Evolutionary conservation across 2,888 invertebrate species (phyloP), one percentile per base, ranked within the genome.

Genomic region (Platypus cylindrus): DNA sequence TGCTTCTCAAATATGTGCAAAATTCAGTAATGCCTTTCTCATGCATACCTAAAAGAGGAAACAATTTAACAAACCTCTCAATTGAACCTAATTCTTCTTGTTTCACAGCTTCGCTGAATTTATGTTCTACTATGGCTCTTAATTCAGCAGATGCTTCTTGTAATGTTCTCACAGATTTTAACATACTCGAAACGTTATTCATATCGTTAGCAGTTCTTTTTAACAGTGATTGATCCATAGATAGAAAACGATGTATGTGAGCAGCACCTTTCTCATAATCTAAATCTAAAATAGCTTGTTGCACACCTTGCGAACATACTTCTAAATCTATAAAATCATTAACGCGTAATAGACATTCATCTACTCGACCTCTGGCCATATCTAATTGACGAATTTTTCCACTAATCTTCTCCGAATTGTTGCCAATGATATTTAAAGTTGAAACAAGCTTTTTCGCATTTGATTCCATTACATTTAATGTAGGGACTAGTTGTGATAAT

Each of bases 261-360:
- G 79, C 89, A 8, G 97, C 95, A 34, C 94, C 93, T 64, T 86
- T 83, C 62, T 99, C 98, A 64, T 86, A 97, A 59, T 99, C 93
- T 62, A 95, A 93, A 48, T 87, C 85, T 44, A 78, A 75, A 34
- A 99, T 78, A 1, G 98, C 94, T 31, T 84, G 78, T 45, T 91
- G 84, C 0, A 98, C 97, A n/a, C 95, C 97, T 58, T 94, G 89
- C 30, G 93, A 91, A 59, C 97, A 98, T 37, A 90, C 70, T 61
- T 94, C 90, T 32, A 97, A 67, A 59, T 97, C 95, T 38, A 95
- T 77, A 23, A 97, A 70, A 59, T 97, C 95, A 51, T 93, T 87
- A 0, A 97, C 94, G 37, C 95, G 68, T 48, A 84, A 80, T 59
- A 97, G 89, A 53, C 93, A 94, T 50, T 91, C 90, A 3, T 86